phyloP scores from a whole-genome alignment of 2,888 invertebrate species.

The Tenthredo livida region DNA sequence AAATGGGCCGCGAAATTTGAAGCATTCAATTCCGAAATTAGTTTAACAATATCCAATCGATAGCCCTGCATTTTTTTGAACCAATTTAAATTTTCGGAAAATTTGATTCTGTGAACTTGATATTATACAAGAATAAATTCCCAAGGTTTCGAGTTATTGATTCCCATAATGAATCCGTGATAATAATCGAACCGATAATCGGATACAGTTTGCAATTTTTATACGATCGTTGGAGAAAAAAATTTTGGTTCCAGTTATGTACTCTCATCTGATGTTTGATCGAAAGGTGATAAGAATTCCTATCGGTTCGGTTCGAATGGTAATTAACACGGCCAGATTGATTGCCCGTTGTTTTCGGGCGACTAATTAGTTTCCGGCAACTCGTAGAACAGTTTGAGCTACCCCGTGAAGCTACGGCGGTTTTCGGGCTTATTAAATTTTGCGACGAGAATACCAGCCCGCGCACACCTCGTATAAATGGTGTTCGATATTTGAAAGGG shows the following conservation, averaged over 20 bases:
- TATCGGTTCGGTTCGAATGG: neutral
- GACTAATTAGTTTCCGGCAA: constrained; percentile 38
- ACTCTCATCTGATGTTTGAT: neutral
- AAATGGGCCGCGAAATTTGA: neutral
- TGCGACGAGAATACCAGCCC: constrained; percentile 27
- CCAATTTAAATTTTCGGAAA: neutral
- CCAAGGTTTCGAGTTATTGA: neutral
- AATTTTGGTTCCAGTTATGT: neutral
- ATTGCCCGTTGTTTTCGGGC: constrained; percentile 19
- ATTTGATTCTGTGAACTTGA: neutral
- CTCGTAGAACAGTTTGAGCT: constrained; percentile 13
- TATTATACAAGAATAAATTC: neutral
- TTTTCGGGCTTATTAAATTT: constrained; percentile 49
- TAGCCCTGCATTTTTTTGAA: neutral
- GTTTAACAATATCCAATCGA: neutral
- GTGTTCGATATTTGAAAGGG: constrained; percentile 38
- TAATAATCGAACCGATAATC: neutral
- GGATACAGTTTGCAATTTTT: neutral
- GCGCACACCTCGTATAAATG: neutral
- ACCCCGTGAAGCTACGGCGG: neutral
- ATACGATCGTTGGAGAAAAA: neutral
- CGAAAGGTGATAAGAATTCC: neutral
- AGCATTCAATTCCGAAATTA: neutral
- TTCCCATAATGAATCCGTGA: neutral
- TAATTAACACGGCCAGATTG: constrained; percentile 41